Base-by-base conservation (phyloP, 2,113 vertebrate genomes). In the Rhizomys pruinosus region DNA sequence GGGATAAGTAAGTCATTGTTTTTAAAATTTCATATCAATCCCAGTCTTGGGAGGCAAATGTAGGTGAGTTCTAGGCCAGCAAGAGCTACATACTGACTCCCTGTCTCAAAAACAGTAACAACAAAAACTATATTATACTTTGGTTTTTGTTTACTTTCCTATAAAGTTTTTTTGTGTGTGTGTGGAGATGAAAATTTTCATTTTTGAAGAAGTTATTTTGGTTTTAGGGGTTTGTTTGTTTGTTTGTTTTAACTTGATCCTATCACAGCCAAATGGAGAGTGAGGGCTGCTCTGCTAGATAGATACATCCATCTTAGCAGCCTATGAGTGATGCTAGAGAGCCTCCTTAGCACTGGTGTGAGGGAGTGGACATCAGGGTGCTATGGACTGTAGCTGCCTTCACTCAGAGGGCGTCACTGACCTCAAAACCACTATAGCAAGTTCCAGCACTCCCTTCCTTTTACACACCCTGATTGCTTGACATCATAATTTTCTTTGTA, bases 361-460 rank as follows among this genome's bases (percentile, higher is more conserved):
- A 19, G 2, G 1, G 16, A 32, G 12, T 4, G 20, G 34, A 81
- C 16, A 13, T 4, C 16, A 29, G 37, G 57, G 37, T 63, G 37
- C 25, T 6, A 0, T 1, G 7, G 29, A 0, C 0, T 1, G 2
- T 22, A 9, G 25, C 79, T 23, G 1, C 44, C 25, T 47, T 29
- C 17, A 0, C 25, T 9, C 12, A 0, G 13, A 16, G 23, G 1
- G n/a, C 57, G 5, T 29, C 0, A 0, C 7, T 1, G 6, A 34
- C 3, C 63, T 8, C 16, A 2, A 0, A 4, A 59, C 37, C 16
- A 0, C 77, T 3, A 0, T 32, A 23, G 1, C 84, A 11, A 0
- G 22, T 4, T 15, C 52, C 5, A 3, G 61, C 19, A 42, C 66
- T 15, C 1, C 20, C 47, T 32, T 87, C 27, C n/a, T 63, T 44